Base-by-base conservation (phyloP, 2,797 vertebrate species). In the Muscicapa striata region DNA sequence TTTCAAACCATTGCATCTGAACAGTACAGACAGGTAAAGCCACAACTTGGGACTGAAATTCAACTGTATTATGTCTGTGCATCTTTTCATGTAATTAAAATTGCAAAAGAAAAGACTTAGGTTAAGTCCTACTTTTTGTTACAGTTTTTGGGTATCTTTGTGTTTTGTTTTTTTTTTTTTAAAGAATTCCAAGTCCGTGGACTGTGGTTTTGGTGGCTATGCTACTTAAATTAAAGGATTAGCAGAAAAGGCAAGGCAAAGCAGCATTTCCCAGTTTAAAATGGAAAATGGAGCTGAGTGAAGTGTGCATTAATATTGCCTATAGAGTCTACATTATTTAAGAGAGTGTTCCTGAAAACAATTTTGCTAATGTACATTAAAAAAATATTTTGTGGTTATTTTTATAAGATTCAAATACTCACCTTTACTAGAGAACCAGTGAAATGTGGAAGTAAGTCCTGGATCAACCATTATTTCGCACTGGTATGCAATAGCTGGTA, bases 1-100 rank as follows among this genome's bases (percentile, higher is more conserved):
- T 67, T 92, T 86, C 76, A 86, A 88, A 64, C 88, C n/a, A 41
- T 57, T 87, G n/a, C 30, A 51, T 83, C 67, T 69, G 45, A 95
- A 36, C 36, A 61, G 21, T n/a, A 68, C 13, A 72, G 66, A 48
- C 23, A 14, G 40, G 58, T 76, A 81, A 78, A 88, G 51, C 82
- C 87, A 69, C 59, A 63, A 23, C 14, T 76, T 57, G n/a, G 76
- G 40, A 48, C 2, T 49, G 54, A 91, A 87, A 83, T 73, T 51
- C 52, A 24, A 3, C 23, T 72, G 4, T 16, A 14, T 73, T 68
- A 10, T 38, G 8, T 26, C 18, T 38, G 17, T 78, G 36, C 21
- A 22, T 66, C 29, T 55, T 92, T 68, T 18, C n/a, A 2, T 4
- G 51, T 51, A 58, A 82, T 36, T 51, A 43, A 82, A 83, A 34